A percentile compares a stretch with the other conserved stretches of the same genome.
phyloP scores from a whole-genome alignment of 2,113 vertebrate genomes.

The Myotis yumanensis region DNA sequence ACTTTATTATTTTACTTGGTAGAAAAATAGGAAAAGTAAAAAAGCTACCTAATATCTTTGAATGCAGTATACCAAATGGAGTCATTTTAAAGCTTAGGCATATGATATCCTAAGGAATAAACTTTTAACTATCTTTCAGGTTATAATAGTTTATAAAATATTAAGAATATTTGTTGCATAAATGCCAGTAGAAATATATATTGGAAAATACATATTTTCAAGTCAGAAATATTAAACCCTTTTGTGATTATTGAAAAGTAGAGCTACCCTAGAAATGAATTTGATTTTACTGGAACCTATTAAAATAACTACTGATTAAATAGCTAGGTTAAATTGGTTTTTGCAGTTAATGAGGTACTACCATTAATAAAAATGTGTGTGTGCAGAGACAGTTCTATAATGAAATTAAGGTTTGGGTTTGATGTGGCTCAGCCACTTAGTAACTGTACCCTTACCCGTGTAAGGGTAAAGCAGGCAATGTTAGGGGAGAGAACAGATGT shows the following conservation, averaged over 20 bases:
- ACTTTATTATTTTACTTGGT: slow-evolving; percentile 59
- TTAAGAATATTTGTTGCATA: slow-evolving; percentile 7
- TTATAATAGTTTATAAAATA: slow-evolving; percentile 50
- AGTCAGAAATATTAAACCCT: slow-evolving; percentile 47
- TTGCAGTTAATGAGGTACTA: slow-evolving; percentile 3
- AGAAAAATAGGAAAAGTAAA: slow-evolving; percentile 50
- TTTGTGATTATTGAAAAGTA: slow-evolving; percentile 44
- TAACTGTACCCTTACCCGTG: neutral
- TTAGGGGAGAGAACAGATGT: neutral
- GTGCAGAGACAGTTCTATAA: slow-evolving; percentile 14
- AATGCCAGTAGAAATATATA: slow-evolving; percentile 29
- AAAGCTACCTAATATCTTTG: slow-evolving; percentile 37
- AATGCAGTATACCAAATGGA: slow-evolving; percentile 26
- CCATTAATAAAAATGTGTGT: slow-evolving; percentile 20
- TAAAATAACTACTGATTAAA: slow-evolving; percentile 45
- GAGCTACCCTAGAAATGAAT: slow-evolving; percentile 20
- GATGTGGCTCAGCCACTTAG: neutral
- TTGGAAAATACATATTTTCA: slow-evolving; percentile 55
- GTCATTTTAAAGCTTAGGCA: slow-evolving; percentile 45
- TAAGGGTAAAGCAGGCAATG: neutral
- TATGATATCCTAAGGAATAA: slow-evolving; percentile 37
- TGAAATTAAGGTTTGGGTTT: slow-evolving; percentile 6
- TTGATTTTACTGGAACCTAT: slow-evolving; percentile 16
- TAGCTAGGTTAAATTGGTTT: slow-evolving; percentile 29
- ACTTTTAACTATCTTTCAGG: slow-evolving; percentile 44